Evolutionary conservation across 2,888 invertebrate genomes (phyloP).

Genomic region (Zootermopsis nevadensis): DNA sequence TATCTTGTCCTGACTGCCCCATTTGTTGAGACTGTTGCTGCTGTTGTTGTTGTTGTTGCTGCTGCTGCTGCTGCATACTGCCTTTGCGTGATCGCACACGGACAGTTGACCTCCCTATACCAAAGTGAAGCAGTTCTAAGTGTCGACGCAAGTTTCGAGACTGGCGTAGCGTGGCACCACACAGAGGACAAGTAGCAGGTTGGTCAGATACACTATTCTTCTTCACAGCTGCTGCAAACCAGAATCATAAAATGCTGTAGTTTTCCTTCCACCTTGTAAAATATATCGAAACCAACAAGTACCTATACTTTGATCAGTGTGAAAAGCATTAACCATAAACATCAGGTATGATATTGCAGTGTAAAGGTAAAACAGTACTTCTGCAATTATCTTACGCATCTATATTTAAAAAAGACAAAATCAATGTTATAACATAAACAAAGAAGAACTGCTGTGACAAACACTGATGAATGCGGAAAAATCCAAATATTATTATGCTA

Average conservation of each 20-base stretch:
- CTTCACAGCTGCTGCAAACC: slow-evolving; percentile 50
- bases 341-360: no score
- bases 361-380: no score
- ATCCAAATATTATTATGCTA: no score
- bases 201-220: slow-evolving; percentile 55
- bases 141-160: slow-evolving; percentile 56
- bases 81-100: slow-evolving; percentile 45
- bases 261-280: no score
- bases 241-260: background rate
- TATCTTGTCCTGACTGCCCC: slow-evolving; percentile 15
- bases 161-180: slow-evolving; percentile 55
- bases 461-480: no score
- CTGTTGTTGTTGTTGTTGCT: background rate
- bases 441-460: no score
- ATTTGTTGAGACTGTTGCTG: slow-evolving; percentile 12
- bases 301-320: no score
- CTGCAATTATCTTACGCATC: no score
- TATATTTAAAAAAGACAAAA: no score
- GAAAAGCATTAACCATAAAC: no score
- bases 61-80: background rate
- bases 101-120: slow-evolving; percentile 47
- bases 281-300: no score
- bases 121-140: slow-evolving; percentile 56
- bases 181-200: slow-evolving; percentile 55
- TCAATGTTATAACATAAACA: no score